Conservation (phyloP, 2,113 vertebrate species). For the Argyrosomus japonicus region DNA sequence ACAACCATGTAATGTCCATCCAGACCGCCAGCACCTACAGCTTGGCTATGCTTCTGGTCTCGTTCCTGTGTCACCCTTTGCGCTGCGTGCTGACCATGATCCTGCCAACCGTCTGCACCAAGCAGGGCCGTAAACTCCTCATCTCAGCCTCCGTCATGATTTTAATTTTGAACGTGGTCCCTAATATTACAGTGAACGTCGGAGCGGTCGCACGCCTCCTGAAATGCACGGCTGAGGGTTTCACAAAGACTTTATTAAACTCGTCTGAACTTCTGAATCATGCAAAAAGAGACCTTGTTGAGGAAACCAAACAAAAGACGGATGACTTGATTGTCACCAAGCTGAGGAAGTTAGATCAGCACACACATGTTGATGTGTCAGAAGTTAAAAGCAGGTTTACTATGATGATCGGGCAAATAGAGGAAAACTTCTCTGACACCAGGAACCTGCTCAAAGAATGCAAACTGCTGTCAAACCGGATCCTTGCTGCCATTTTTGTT, state of each 20-base stretch:
- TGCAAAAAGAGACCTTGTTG: conserved; percentile 82
- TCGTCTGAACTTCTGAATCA: conserved; percentile 83
- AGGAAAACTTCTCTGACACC: conserved; percentile 83
- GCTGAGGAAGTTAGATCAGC: conserved; percentile 78
- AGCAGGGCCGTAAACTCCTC: conserved; percentile 89
- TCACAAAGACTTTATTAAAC: conserved; percentile 88
- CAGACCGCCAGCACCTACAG: conserved; percentile 75
- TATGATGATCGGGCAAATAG: conserved; percentile 80
- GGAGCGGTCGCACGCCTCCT: conserved; percentile 82
- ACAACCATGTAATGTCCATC: conserved; percentile 60
- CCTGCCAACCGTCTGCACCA: conserved; percentile 89
- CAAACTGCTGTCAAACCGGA: conserved; percentile 79
- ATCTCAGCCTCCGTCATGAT: conserved; percentile 87
- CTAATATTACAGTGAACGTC: conserved; percentile 88
- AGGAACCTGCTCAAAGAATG: conserved; percentile 74
- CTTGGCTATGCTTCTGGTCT: conserved; percentile 79
- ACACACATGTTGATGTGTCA: conserved; percentile 80
- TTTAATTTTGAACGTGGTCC: conserved; percentile 84
- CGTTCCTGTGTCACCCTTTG: conserved; percentile 87
- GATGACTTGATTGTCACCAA: conserved; percentile 56
- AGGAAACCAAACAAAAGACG: conserved; percentile 11
- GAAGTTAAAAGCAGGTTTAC: conserved; percentile 79
- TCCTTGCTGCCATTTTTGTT: conserved; percentile 84
- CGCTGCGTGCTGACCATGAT: conserved; percentile 91
- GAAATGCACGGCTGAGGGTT: conserved; percentile 88